A percentile compares a stretch with the other conserved stretches of the same genome.
These are phyloP conservation scores for Oreortyx pictus DNA, from an alignment of 2,797 vertebrate genomes.

Conservation along the genomic window DNA sequence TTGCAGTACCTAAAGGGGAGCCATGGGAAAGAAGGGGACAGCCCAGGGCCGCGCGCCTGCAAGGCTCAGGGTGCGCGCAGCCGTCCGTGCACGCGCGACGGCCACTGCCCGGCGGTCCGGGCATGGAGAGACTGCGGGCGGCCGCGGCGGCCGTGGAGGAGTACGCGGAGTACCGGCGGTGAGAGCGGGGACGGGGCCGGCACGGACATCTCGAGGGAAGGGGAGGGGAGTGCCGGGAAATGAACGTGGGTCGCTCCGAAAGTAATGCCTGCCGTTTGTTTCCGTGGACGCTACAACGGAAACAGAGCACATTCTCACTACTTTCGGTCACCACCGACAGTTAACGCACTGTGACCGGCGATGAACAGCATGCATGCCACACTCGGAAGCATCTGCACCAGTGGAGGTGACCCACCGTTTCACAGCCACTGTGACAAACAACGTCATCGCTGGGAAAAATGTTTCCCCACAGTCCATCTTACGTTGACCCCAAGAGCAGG, in stretches of 20 bases:
- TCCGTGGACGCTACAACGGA: not conserved
- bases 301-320: not conserved
- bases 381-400: too few relatives aligned
- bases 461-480: too few relatives aligned
- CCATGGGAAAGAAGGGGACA: too few relatives aligned
- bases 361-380: not conserved
- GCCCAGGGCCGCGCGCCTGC: not conserved
- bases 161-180: conserved; percentile 69
- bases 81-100: not conserved
- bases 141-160: conserved; percentile 61
- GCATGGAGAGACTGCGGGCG: conserved; percentile 68
- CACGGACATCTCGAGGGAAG: too few relatives aligned
- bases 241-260: too few relatives aligned
- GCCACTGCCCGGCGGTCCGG: not conserved
- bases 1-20: not conserved
- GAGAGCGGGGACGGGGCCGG: not conserved
- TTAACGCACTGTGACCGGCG: not conserved
- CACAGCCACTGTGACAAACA: too few relatives aligned
- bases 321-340: not conserved
- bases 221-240: not conserved
- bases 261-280: not conserved
- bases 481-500: too few relatives aligned
- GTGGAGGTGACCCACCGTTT: too few relatives aligned
- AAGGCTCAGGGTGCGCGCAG: too few relatives aligned
- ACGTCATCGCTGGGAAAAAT: too few relatives aligned